Evolutionary conservation across 2,113 vertebrate genomes (phyloP), one percentile per base, ranked within the genome.

Genomic region (Haemorhous mexicanus): DNA sequence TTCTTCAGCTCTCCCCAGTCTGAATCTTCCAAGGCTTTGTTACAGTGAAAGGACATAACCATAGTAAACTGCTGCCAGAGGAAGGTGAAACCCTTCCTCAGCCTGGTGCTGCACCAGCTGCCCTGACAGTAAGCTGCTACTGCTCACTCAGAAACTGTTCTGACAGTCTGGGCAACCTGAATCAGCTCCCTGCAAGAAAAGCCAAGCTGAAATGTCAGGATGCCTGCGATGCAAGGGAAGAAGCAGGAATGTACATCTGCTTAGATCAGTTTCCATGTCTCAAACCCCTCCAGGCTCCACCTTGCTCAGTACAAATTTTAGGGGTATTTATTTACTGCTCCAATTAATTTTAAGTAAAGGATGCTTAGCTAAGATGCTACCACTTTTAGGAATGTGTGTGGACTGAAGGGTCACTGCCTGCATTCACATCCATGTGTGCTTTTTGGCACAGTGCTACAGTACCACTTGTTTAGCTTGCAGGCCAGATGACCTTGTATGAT

Each of bases 401-500:
- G 66, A 37, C 41, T 32, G 28, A 66, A 69, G 41, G 58, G 52
- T 52, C 5, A 4, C n/a, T 44, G 69, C 16, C 8, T 62, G 15
- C 32, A 9, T 77, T 91, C n/a, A 55, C 37, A 27, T 59, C 35
- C 22, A 7, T 3, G 37, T 92, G 30, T 43, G 68, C 39, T 33
- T 66, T 90, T 50, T 55, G 70, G 87, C 78, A 21, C 33, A 67
- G 46, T 0, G 0, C 67, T 89, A 1, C 63, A 62, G 20, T 55
- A 39, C 52, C 39, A 13, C 55, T 90, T 61, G 59, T 84, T 83
- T 41, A 77, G 79, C 87, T 79, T 73, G 53, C 70, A 70, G 88
- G 49, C 61, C 61, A 41, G 78, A 61, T 91, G 79, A 92, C 93
- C 87, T 93, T 80, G 35, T 27, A 9, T 35, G 47, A 93, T 83